These are phyloP conservation scores for Scartelaos histophorus DNA, from an alignment of 2,113 vertebrate genomes.

Conservation along the genomic window DNA sequence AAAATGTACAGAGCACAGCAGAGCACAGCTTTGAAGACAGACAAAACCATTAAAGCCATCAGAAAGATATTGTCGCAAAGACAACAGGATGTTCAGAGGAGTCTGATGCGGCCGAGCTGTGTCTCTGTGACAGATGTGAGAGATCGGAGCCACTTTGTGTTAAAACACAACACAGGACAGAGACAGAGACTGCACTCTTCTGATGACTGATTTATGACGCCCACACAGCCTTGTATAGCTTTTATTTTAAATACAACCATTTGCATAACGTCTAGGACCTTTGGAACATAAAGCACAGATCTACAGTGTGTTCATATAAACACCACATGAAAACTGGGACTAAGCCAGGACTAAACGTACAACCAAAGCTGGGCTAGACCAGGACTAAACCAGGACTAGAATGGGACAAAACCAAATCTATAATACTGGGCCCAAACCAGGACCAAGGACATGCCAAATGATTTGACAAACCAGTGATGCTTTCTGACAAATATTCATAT, in stretches of 20 bases:
- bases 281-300: too few relatives aligned
- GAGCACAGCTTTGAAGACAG: conserved; percentile 42
- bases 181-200: not conserved
- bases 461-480: not conserved
- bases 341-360: too few relatives aligned
- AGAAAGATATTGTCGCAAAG: conserved; percentile 16
- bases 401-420: too few relatives aligned
- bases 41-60: conserved; percentile 24
- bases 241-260: not conserved
- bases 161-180: not conserved
- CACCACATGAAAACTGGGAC: too few relatives aligned
- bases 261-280: too few relatives aligned
- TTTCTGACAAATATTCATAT: not conserved
- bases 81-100: conserved; percentile 22
- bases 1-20: conserved; percentile 26
- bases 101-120: conserved; percentile 16
- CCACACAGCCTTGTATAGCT: not conserved
- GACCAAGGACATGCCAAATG: too few relatives aligned
- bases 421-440: too few relatives aligned
- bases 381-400: too few relatives aligned
- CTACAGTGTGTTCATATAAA: too few relatives aligned
- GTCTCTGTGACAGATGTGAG: conserved; percentile 4
- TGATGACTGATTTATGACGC: not conserved
- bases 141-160: not conserved
- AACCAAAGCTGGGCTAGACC: too few relatives aligned